Conservation (phyloP, 2,797 vertebrate species). For the Rhodeus uyekii region DNA sequence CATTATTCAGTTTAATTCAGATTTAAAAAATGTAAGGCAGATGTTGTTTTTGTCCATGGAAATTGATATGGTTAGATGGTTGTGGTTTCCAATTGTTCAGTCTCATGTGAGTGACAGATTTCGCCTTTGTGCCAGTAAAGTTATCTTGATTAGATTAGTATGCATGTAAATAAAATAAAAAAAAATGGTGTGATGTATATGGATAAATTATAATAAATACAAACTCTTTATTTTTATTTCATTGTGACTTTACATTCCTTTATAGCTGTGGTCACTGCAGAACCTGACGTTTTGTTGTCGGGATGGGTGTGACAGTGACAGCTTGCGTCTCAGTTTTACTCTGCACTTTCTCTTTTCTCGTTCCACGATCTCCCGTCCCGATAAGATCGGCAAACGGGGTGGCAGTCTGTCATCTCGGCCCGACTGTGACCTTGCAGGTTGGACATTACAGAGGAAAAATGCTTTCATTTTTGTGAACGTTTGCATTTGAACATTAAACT, state of each 20-base stretch:
- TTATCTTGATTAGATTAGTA: not conserved
- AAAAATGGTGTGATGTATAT: too few species aligned
- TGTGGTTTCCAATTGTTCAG: not conserved
- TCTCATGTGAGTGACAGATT: not conserved
- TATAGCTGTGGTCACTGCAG: not conserved
- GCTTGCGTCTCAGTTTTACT: not conserved
- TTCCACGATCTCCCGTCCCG: conserved; percentile 11
- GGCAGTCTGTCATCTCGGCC: not conserved
- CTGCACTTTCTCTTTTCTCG: not conserved
- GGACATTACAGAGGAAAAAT: not conserved
- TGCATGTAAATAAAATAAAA: not conserved
- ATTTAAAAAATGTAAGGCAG: not conserved
- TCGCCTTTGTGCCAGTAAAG: not conserved
- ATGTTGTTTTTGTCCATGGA: too few species aligned
- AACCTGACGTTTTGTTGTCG: not conserved
- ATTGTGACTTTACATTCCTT: not conserved
- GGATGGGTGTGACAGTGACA: not conserved
- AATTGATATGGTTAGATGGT: not conserved
- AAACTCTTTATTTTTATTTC: not conserved
- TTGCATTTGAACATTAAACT: not conserved
- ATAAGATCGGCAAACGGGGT: not conserved
- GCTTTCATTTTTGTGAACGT: not conserved
- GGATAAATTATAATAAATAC: not conserved
- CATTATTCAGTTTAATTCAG: not conserved
- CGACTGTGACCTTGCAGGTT: not conserved